These are phyloP conservation scores for Hemiprocne comata DNA, from an alignment of 2,113 vertebrate genomes.

Conservation along the genomic window DNA sequence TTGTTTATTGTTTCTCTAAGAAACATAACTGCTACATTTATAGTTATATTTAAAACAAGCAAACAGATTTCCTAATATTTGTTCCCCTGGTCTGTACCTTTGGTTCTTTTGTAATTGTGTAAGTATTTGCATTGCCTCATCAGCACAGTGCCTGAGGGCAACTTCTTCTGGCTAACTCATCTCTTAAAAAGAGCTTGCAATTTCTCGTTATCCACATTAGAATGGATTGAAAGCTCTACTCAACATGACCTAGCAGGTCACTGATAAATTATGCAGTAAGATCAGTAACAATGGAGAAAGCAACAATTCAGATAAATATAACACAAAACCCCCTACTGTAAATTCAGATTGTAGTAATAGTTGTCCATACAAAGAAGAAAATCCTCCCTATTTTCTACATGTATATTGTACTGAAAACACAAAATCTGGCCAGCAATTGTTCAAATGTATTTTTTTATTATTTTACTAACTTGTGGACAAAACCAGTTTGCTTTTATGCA, in stretches of 20 bases:
- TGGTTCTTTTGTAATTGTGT: not conserved
- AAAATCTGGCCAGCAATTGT: not conserved
- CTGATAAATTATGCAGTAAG: slow-evolving; percentile 5
- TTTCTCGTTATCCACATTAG: not conserved
- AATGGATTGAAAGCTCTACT: slow-evolving; percentile 10
- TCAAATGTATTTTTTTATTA: not conserved
- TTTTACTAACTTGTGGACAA: not conserved
- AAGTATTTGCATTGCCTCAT: not conserved
- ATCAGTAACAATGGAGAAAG: not conserved
- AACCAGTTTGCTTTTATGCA: not conserved
- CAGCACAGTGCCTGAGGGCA: not conserved
- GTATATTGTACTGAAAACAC: not conserved
- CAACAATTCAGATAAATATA: not conserved
- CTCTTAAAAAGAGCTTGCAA: not conserved
- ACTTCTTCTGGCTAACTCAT: not conserved
- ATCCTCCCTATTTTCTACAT: not conserved
- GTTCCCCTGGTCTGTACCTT: not conserved
- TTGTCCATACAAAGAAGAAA: not conserved
- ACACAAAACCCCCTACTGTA: not conserved
- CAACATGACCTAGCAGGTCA: not conserved
- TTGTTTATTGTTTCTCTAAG: not conserved
- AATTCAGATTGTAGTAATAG: not conserved
- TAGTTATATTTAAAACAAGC: not conserved
- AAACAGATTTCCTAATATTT: not conserved
- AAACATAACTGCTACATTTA: not conserved